phyloP scores from a whole-genome alignment of 1,140 invertebrate genomes.

The Saccostrea glomerata region DNA sequence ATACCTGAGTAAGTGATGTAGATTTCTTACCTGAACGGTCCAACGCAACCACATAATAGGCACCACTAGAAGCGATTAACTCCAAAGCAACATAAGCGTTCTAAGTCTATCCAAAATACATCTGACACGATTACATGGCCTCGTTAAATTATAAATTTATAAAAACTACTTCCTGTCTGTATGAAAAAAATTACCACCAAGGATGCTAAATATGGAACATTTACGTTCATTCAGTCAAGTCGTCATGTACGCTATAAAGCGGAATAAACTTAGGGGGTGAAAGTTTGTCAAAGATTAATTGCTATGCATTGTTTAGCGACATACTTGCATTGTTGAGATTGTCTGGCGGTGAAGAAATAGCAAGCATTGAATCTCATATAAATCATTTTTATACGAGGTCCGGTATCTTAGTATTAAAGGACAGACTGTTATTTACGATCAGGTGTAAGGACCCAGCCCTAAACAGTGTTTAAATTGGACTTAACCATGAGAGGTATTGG shows the following conservation, averaged over 20 bases:
- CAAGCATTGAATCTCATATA: background rate
- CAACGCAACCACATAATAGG: slow-evolving; percentile 18
- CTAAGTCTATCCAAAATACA: background rate
- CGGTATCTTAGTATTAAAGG: slow-evolving; percentile 6
- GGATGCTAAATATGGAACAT: background rate
- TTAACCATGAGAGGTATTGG: background rate
- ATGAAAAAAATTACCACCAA: background rate
- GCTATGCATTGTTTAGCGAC: background rate
- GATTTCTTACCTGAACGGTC: slow-evolving; percentile 4
- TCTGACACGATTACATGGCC: background rate
- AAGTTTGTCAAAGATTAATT: slow-evolving; percentile 19
- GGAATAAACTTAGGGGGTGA: background rate
- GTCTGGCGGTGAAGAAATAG: background rate
- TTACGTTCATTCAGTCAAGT: background rate
- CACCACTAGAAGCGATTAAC: background rate
- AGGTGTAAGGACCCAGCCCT: background rate
- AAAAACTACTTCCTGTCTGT: background rate
- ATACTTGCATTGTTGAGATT: background rate
- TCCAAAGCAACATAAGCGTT: background rate
- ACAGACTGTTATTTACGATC: background rate
- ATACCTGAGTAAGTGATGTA: slow-evolving; percentile 16
- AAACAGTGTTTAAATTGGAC: slow-evolving; percentile 14
- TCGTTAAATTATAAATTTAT: slow-evolving; percentile 16
- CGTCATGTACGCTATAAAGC: background rate
- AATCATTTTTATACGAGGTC: slow-evolving; percentile 5